Base-by-base conservation (phyloP, 64 coral and sea anemone genomes). In the Dendrophyllia cribrosa region DNA sequence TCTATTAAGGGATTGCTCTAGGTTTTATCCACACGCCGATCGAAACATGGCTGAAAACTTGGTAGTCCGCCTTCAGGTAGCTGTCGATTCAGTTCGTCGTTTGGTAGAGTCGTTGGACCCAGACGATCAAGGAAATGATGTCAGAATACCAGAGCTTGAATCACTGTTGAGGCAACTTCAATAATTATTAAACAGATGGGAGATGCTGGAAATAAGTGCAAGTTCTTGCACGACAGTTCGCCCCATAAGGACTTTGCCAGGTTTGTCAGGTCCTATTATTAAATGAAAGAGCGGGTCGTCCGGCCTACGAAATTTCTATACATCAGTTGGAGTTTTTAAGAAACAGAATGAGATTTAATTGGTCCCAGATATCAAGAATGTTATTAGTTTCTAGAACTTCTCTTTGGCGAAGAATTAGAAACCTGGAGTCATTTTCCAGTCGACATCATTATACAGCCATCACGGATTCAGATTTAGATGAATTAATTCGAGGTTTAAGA, bases 1-100 rank as follows among this genome's bases (percentile, higher is more conserved):
- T 22, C 65, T 68, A 20, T 75, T 75, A 51, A 76, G 46, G 46
- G 74, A 76, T 50, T 76, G 74, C 19, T 47, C 74, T 12, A 47
- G 74, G 13, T 76, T 76, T 50, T 76, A 20, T 76, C 47, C 74
- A 76, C 45, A 76, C 20, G 74, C 74, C 13, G 47, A 76, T 50
- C 49, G 46, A 14, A 52, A 76, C 47, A 76, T 76, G 74, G 74
- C 74, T 51, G 74, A 50, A 76, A 76, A 76, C 47, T 76, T 50
- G 74, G 14, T 76, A n/a, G n/a, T n/a, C n/a, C n/a, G n/a, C n/a
- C n/a, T n/a, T n/a, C n/a, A n/a, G n/a, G n/a, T n/a, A 19, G 74
- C 74, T 2, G 47, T 76, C 47, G 74, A 76, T 76, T 76, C 47
- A 16, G 74, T 76, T 76, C 74, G 74, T 76, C 14, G 74, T 51